Evolutionary conservation across 2,113 vertebrate genomes (phyloP), one percentile per base, ranked within the genome.

Genomic region (Polypterus senegalus): DNA sequence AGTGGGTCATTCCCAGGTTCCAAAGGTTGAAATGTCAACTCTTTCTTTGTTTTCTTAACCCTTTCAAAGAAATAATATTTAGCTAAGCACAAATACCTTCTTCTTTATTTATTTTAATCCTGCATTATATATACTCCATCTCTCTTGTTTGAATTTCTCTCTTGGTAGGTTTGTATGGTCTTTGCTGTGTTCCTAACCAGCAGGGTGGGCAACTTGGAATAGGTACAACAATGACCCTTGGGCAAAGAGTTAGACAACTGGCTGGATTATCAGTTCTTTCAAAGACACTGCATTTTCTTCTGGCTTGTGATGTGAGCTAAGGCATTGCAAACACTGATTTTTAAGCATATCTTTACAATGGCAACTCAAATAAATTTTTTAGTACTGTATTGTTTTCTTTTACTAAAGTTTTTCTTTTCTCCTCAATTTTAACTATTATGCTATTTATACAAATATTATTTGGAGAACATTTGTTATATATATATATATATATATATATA

Each of bases 41-140:
- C 59, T 57, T 66, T 67, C 78, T 77, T 82, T 83, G 75, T 83
- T 76, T 78, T 79, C 76, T 79, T 82, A 78, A 80, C 81, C 80
- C 77, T 79, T 85, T 83, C 80, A 78, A 79, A 75, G 79, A 85
- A 83, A 83, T 83, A 82, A 83, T 83, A 82, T 82, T 82, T 79
- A 81, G 78, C 80, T 77, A 72, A 76, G 74, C 77, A 78, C 76
- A 81, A 80, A 79, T 79, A 77, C 75, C 70, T 78, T 71, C 73
- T 76, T 77, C 73, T 79, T 72, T 7, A 73, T 79, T 74, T 11
- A 60, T 73, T 80, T 78, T 83, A 82, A 86, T 85, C 79, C 27
- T 46, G 59, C 59, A 55, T 63, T 57, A 73, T 72, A 66, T 74
- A 65, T 71, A 52, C 65, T 65, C 61, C 66, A 62, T 64, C 55